Percentiles rank a stretch among this genome's conserved stretches.
Evolutionary conservation across 2,797 vertebrate species (phyloP).

Genomic region (Tarsius wallacei): DNA sequence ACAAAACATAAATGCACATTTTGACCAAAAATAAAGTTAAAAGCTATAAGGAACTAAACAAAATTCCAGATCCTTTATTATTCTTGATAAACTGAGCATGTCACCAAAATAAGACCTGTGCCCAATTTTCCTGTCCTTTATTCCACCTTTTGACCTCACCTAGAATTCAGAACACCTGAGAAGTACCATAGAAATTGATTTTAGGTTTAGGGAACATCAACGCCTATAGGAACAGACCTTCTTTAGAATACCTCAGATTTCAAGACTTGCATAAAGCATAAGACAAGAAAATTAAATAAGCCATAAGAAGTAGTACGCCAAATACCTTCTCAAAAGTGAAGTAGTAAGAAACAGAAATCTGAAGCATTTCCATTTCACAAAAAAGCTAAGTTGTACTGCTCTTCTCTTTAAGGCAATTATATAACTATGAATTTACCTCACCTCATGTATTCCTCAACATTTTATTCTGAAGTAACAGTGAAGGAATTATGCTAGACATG

Average conservation of each 20-base stretch:
- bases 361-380: not conserved
- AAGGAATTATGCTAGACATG: not conserved
- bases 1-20: not conserved
- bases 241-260: slow-evolving; percentile 21
- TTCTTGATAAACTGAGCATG: not conserved
- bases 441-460: not conserved
- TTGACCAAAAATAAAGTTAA: slow-evolving; percentile 39
- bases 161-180: not conserved
- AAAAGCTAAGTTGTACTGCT: not conserved
- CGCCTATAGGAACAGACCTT: not conserved
- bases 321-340: not conserved
- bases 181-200: not conserved
- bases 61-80: not conserved
- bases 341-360: not conserved
- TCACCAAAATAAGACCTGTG: not conserved
- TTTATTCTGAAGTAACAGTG: slow-evolving; percentile 50
- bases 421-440: slow-evolving; percentile 10
- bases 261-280: not conserved
- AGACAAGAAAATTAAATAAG: slow-evolving; percentile 21
- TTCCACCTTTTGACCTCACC: not conserved
- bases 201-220: not conserved
- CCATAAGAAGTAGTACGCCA: not conserved
- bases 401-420: not conserved
- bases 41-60: not conserved
- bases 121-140: not conserved